phyloP scores from a whole-genome alignment of 2,797 vertebrate species.

The Decapterus maruadsi region DNA sequence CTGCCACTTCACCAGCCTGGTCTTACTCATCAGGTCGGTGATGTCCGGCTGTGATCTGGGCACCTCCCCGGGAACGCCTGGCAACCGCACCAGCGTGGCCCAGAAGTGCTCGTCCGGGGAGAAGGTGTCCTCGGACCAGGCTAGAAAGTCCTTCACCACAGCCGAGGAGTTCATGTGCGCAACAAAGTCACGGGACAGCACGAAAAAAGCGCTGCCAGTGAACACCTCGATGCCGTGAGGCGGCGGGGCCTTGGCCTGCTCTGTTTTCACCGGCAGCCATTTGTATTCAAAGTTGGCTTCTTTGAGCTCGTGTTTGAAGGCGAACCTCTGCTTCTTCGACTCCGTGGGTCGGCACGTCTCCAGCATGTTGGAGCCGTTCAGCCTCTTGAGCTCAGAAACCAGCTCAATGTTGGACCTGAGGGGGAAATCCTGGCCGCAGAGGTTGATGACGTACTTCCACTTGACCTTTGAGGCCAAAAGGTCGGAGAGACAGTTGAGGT shows the following conservation, averaged over 20 bases:
- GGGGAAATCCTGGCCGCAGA: constrained; percentile 96
- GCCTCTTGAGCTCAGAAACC: constrained; percentile 88
- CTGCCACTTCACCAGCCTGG: constrained; percentile 94
- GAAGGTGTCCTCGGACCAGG: constrained; percentile 93
- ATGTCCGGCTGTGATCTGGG: constrained; percentile 85
- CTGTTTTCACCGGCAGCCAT: constrained; percentile 87
- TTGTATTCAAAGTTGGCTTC: constrained; percentile 82
- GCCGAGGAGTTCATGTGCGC: constrained; percentile 77
- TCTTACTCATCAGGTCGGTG: constrained; percentile 93
- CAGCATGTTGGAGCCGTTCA: constrained; percentile 91
- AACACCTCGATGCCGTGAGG: constrained; percentile 92
- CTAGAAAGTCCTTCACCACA: constrained; percentile 89
- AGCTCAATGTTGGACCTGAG: constrained; percentile 91
- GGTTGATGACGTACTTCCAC: constrained; percentile 95
- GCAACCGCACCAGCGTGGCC: constrained; percentile 91
- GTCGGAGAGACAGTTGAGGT: constrained; percentile 94
- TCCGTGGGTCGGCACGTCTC: constrained; percentile 88
- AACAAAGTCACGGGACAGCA: constrained; percentile 89
- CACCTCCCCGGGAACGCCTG: constrained; percentile 90
- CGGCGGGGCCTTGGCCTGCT: constrained; percentile 80
- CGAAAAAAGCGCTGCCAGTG: constrained; percentile 94
- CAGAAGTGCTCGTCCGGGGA: constrained; percentile 97
- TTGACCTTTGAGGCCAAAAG: constrained; percentile 87
- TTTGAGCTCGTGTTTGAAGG: constrained; percentile 86
- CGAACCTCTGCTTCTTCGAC: constrained; percentile 88